Evolutionary conservation across 2,113 vertebrate species (phyloP).

Genomic region (Nesoenas mayeri): DNA sequence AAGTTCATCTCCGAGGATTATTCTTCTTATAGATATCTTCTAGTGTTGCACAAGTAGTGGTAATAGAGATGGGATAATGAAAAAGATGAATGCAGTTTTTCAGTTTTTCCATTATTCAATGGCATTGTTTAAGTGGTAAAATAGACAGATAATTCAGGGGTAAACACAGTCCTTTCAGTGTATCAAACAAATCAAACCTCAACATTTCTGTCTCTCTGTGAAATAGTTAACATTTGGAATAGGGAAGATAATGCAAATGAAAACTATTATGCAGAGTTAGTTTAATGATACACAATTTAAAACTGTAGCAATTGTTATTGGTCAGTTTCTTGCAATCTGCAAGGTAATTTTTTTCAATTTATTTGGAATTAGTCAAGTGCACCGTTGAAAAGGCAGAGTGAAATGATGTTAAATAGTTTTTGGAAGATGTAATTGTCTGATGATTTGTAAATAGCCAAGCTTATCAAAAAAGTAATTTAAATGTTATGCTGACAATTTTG

Average conservation of each 20-base stretch:
- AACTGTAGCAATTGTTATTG: slow-evolving; percentile 75
- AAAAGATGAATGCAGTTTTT: neutral
- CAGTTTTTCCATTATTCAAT: neutral
- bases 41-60: neutral
- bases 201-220: neutral
- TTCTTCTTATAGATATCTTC: neutral
- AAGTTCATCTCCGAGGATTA: neutral
- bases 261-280: slow-evolving; percentile 57
- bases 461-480: slow-evolving; percentile 86
- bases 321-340: slow-evolving; percentile 80
- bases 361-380: slow-evolving; percentile 84
- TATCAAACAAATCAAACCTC: neutral
- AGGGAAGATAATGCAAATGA: slow-evolving; percentile 36
- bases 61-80: neutral
- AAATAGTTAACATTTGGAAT: slow-evolving; percentile 53
- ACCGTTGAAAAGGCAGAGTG: slow-evolving; percentile 80
- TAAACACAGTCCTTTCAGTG: neutral
- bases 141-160: neutral
- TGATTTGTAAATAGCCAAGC: slow-evolving; percentile 86
- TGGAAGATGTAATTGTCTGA: slow-evolving; percentile 87
- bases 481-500: slow-evolving; percentile 83
- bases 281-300: slow-evolving; percentile 69
- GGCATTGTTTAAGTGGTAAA: neutral
- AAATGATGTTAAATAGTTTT: slow-evolving; percentile 87
- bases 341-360: slow-evolving; percentile 84